Evolutionary conservation across 2,888 invertebrate species (phyloP), one percentile per base, ranked within the genome.

Genomic region (Mesopsocus fuscifrons): DNA sequence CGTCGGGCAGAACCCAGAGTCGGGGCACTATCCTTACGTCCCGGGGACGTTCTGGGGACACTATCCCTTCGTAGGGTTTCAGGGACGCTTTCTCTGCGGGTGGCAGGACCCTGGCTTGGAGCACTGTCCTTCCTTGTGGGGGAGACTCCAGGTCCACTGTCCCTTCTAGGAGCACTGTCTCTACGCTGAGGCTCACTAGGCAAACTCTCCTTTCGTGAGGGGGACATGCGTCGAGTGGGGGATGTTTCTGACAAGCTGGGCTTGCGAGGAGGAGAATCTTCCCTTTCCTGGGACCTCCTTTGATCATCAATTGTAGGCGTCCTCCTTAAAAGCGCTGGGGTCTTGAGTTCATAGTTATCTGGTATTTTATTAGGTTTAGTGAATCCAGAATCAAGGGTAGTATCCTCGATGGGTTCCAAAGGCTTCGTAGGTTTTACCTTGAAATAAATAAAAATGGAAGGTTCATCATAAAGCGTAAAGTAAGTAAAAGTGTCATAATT

Each of bases 331-430:
- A 40, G 21, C 9, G 40, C 16, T n/a, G 21, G 40, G 8, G 16
- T 21, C 18, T 35, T 45, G 2, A 15, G 20, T 9, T 34, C 41
- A 23, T 26, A 43, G 15, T 46, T 43, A 15, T 30, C 40, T 43
- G 34, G 34, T 16, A 30, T 30, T 30, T 30, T 30, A 9, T 9
- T 30, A n/a, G 30, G 30, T 30, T 30, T 30, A n/a, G n/a, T n/a
- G n/a, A n/a, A n/a, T n/a, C n/a, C n/a, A n/a, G n/a, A n/a, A n/a
- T n/a, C n/a, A n/a, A n/a, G n/a, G n/a, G n/a, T n/a, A n/a, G n/a
- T n/a, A n/a, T n/a, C n/a, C n/a, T n/a, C n/a, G n/a, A n/a, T n/a
- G n/a, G n/a, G n/a, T n/a, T n/a, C n/a, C n/a, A n/a, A n/a, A n/a
- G n/a, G n/a, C n/a, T n/a, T n/a, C n/a, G n/a, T n/a, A n/a, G n/a